Percentiles rank a stretch among this genome's conserved stretches.
Evolutionary conservation across 2,113 vertebrate genomes (phyloP).

Genomic region (Bambusicola thoracicus): DNA sequence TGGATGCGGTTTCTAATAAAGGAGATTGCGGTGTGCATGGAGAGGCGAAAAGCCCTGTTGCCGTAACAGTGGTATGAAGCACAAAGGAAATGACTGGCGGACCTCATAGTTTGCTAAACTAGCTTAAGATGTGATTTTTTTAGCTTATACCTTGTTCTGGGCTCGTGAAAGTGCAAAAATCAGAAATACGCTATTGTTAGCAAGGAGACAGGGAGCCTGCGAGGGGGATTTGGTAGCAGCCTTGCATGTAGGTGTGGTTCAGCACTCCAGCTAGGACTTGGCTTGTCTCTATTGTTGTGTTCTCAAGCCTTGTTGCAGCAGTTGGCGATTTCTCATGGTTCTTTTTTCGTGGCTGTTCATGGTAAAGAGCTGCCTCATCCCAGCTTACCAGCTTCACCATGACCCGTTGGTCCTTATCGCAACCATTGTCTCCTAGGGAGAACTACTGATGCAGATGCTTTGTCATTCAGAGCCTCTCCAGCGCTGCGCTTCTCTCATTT

Average conservation of each 20-base stretch:
- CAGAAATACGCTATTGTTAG: conserved; percentile 38
- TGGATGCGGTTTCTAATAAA: neutral
- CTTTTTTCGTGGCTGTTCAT: neutral
- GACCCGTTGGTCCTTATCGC: neutral
- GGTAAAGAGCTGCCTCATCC: neutral
- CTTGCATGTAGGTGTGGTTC: conserved; percentile 70
- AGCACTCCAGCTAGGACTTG: conserved; percentile 33
- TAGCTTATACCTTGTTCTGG: neutral
- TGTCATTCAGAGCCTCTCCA: conserved; percentile 47
- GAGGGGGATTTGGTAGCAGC: neutral
- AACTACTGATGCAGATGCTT: conserved; percentile 24
- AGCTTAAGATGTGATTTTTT: neutral
- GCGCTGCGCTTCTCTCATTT: conserved; percentile 3
- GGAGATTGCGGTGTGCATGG: neutral
- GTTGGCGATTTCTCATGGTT: neutral
- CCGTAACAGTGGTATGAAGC: neutral
- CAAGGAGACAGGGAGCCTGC: neutral
- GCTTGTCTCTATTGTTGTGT: conserved; percentile 68
- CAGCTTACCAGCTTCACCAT: neutral
- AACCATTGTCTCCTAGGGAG: conserved; percentile 47
- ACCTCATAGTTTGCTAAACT: neutral
- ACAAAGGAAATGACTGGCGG: neutral
- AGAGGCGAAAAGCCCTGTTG: neutral
- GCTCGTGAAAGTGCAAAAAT: neutral
- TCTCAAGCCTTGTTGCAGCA: neutral